phyloP scores from a whole-genome alignment of 2,113 vertebrate species.

The Puntigrus tetrazona region DNA sequence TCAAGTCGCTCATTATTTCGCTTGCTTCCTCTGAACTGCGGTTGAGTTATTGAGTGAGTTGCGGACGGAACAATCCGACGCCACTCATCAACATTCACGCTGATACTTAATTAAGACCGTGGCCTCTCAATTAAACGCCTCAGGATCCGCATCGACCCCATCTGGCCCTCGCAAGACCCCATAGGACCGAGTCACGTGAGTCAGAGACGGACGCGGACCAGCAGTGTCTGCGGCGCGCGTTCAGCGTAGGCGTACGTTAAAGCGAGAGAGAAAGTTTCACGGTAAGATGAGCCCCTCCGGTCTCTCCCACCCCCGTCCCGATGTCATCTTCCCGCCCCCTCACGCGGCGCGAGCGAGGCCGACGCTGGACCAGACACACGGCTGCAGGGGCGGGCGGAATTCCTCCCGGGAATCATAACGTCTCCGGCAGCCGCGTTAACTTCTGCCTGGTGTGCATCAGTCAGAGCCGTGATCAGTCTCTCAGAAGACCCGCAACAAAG shows the following conservation, averaged over 20 bases:
- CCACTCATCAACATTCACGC: conserved; percentile 40
- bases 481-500: conserved; percentile 25
- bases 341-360: conserved; percentile 39
- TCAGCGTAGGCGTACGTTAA: conserved; percentile 53
- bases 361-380: conserved; percentile 44
- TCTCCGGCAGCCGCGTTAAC: conserved; percentile 55
- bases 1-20: conserved; percentile 46
- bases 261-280: conserved; percentile 33
- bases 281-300: conserved; percentile 55
- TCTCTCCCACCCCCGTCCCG: not conserved
- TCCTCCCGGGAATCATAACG: conserved; percentile 54
- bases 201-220: conserved; percentile 53
- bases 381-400: conserved; percentile 32
- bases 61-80: conserved; percentile 27
- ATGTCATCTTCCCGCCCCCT: conserved; percentile 55
- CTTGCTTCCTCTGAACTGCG: conserved; percentile 47
- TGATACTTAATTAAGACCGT: conserved; percentile 33
- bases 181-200: conserved; percentile 13
- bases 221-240: conserved; percentile 49
- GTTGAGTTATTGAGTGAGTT: conserved; percentile 45
- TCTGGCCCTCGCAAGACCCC: not conserved
- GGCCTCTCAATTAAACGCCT: conserved; percentile 13
- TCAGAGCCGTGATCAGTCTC: conserved; percentile 27
- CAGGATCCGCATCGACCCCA: not conserved
- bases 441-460: conserved; percentile 55